These are phyloP conservation scores for Hephaestus fuliginosus DNA, from an alignment of 2,797 vertebrate genomes.

Conservation along the genomic window DNA sequence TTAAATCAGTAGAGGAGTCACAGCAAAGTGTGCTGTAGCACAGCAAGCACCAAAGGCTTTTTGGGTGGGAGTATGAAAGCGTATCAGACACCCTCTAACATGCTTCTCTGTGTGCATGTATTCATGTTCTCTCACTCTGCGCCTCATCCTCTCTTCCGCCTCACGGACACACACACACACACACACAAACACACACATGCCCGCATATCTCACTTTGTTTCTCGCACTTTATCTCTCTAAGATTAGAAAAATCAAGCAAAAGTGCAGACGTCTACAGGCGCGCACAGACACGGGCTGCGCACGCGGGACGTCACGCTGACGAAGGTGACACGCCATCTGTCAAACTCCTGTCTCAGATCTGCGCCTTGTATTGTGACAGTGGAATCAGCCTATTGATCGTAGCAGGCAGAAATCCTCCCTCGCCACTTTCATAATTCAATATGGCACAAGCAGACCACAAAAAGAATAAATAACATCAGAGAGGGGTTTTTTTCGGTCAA, in stretches of 20 bases:
- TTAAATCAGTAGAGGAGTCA: conserved; percentile 78
- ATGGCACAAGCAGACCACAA: conserved; percentile 66
- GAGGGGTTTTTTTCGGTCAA: conserved; percentile 43
- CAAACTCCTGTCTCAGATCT: conserved; percentile 74
- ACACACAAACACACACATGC: neutral
- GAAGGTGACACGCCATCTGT: conserved; percentile 82
- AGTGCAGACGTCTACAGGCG: conserved; percentile 35
- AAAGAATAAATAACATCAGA: conserved; percentile 76
- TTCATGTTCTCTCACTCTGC: conserved; percentile 58
- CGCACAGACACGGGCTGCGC: neutral
- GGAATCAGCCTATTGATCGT: conserved; percentile 77
- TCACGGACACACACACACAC: neutral
- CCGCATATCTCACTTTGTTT: conserved; percentile 51
- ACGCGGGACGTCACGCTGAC: conserved; percentile 65
- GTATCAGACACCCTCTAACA: conserved; percentile 64
- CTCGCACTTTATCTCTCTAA: conserved; percentile 55
- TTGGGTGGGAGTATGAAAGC: conserved; percentile 77
- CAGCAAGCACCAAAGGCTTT: conserved; percentile 75
- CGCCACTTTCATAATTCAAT: conserved; percentile 79
- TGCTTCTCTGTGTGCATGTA: conserved; percentile 54
- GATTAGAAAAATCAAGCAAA: conserved; percentile 64
- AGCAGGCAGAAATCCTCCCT: conserved; percentile 66
- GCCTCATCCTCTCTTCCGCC: conserved; percentile 26
- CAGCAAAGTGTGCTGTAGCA: conserved; percentile 68
- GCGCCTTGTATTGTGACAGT: conserved; percentile 67